A percentile compares a stretch with the other conserved stretches of the same genome.
Evolutionary conservation across 2,797 vertebrate species (phyloP).

Genomic region (Atherinosoma microstoma): DNA sequence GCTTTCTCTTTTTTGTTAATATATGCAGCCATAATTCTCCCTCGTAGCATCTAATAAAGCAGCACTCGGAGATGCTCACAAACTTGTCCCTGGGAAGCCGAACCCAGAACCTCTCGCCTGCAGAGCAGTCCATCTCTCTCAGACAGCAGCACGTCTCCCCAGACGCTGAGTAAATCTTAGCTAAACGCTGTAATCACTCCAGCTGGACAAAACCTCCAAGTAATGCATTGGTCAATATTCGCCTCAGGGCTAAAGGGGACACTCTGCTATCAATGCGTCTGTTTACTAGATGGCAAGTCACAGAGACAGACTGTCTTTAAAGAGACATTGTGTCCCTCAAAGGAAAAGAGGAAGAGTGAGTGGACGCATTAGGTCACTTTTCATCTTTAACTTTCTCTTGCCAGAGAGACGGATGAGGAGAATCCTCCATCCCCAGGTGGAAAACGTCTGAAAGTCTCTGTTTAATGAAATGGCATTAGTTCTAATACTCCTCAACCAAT

Average conservation of each 20-base stretch:
- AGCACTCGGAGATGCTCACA: slow-evolving; percentile 8
- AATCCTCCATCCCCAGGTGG: slow-evolving; percentile 50
- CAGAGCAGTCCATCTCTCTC: slow-evolving; percentile 41
- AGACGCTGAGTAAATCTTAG: slow-evolving; percentile 61
- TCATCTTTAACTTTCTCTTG: slow-evolving; percentile 70
- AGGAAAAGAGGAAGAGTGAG: slow-evolving; percentile 38
- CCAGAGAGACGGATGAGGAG: slow-evolving; percentile 50
- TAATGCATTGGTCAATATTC: slow-evolving; percentile 69
- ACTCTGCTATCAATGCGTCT: slow-evolving; percentile 57
- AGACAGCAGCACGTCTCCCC: slow-evolving; percentile 37
- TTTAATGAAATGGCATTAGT: slow-evolving; percentile 73
- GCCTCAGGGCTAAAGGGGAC: slow-evolving; percentile 61
- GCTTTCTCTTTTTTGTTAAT: slow-evolving; percentile 11
- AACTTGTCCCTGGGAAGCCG: slow-evolving; percentile 39
- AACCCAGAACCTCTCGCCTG: slow-evolving; percentile 43
- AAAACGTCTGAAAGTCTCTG: slow-evolving; percentile 51
- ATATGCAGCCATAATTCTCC: slow-evolving; percentile 36
- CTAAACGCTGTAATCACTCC: slow-evolving; percentile 72
- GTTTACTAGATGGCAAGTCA: slow-evolving; percentile 67
- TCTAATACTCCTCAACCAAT: slow-evolving; percentile 61
- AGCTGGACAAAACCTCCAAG: slow-evolving; percentile 67
- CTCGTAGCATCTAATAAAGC: slow-evolving; percentile 48
- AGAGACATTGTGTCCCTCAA: slow-evolving; percentile 47
- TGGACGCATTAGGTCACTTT: slow-evolving; percentile 54
- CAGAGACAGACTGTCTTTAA: slow-evolving; percentile 50